Percentiles rank a stretch among this genome's conserved stretches.
phyloP scores from a whole-genome alignment of 1,140 invertebrate species.

The Bombus haemorrhoidalis region DNA sequence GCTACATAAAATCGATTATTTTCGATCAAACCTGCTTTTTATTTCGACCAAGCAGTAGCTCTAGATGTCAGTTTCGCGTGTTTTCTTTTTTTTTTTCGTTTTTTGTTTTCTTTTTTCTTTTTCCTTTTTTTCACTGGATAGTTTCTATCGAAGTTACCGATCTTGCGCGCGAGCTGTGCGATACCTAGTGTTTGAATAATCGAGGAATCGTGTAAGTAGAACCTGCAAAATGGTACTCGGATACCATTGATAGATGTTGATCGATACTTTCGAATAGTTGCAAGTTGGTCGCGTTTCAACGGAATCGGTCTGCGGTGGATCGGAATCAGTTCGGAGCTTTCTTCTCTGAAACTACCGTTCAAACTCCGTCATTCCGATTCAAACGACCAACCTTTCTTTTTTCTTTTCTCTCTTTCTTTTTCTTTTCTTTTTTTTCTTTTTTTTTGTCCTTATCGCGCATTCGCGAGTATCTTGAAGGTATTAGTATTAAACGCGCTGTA shows the following conservation, averaged over 20 bases:
- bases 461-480: neutral
- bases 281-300: neutral
- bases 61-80: neutral
- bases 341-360: neutral
- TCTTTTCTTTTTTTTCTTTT: too few relatives aligned
- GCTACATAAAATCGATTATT: too few relatives aligned
- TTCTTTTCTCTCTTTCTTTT: too few relatives aligned
- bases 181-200: slow-evolving; percentile 23
- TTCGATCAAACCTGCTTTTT: neutral
- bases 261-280: slow-evolving; percentile 33
- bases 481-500: neutral
- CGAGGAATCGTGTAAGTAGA: slow-evolving; percentile 22
- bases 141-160: neutral
- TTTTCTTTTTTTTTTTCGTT: too few relatives aligned
- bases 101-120: neutral
- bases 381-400: neutral
- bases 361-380: neutral
- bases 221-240: slow-evolving; percentile 6
- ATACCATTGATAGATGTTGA: slow-evolving; percentile 28
- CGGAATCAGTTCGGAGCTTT: neutral
- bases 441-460: neutral
- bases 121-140: neutral
- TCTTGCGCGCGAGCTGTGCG: neutral
- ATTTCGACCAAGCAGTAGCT: neutral
- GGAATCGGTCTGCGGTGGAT: neutral